Evolutionary conservation across 1,140 invertebrate species (phyloP).

Genomic region (Melitaea cinxia): DNA sequence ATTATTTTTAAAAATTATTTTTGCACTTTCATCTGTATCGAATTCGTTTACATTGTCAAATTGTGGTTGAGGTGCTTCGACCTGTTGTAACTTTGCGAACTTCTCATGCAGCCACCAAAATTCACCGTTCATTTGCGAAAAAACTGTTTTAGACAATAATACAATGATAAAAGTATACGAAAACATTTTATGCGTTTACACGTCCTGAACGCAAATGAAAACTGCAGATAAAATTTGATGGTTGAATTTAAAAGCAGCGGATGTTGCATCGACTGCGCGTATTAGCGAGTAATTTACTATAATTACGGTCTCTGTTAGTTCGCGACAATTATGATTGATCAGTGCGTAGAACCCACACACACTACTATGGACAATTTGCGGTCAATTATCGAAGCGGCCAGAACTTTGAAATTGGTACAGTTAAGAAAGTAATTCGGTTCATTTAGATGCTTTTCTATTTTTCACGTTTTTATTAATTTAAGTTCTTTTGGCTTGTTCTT

Average conservation of each 20-base stretch:
- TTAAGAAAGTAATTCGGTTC: not conserved
- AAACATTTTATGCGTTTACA: conserved; percentile 47
- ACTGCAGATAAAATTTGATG: conserved; percentile 40
- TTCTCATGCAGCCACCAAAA: conserved; percentile 74
- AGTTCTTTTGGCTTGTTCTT: no score
- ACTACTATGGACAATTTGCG: conserved; percentile 48
- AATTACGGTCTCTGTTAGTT: conserved; percentile 45
- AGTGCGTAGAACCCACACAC: conserved; percentile 39
- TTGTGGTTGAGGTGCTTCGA: conserved; percentile 45
- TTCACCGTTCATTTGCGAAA: conserved; percentile 64
- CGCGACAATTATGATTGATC: conserved; percentile 50
- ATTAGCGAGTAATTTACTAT: conserved; percentile 56
- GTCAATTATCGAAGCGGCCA: conserved; percentile 42
- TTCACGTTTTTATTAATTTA: not conserved
- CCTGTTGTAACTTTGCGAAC: conserved; percentile 47
- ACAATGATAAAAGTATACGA: conserved; percentile 38
- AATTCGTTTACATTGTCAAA: conserved; percentile 63
- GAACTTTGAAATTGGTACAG: conserved; percentile 24
- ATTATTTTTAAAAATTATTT: conserved; percentile 59
- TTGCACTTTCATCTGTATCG: conserved; percentile 67
- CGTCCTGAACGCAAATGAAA: conserved; percentile 38
- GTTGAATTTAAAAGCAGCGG: conserved; percentile 50
- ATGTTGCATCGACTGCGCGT: conserved; percentile 49
- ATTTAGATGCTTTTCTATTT: not conserved
- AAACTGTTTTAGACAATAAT: conserved; percentile 41